A percentile compares a stretch with the other conserved stretches of the same genome.
phyloP scores from a whole-genome alignment of 2,888 invertebrate species.

The Molorchus minor region DNA sequence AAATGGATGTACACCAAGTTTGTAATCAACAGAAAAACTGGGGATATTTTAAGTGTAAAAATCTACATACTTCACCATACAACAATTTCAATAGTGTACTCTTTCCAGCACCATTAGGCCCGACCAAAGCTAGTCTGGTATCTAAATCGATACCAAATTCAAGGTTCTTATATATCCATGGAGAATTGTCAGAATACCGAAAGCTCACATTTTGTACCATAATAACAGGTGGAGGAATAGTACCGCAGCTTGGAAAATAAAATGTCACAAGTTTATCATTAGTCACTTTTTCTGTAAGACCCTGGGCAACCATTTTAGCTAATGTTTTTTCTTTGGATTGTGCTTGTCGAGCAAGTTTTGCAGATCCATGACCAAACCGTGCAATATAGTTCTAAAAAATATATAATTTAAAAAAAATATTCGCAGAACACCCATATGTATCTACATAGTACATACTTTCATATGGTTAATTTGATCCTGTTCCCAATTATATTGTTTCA shows the following conservation, averaged over 20 bases:
- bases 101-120: conserved; percentile 99
- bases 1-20: neutral
- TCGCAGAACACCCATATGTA: neutral
- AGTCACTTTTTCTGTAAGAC: conserved; percentile 93
- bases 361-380: conserved; percentile 98
- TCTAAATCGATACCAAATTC: conserved; percentile 99
- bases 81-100: conserved; percentile 96
- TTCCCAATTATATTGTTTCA: conserved; percentile 99
- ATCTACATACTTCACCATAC: conserved; percentile 88
- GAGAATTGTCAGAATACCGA: conserved; percentile 85
- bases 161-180: conserved; percentile 94
- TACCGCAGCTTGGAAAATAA: conserved; percentile 95
- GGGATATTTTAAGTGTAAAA: too few species aligned
- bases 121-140: conserved; percentile 92
- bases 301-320: conserved; percentile 99
- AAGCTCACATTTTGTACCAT: conserved; percentile 99
- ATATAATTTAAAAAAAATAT: conserved; percentile 20
- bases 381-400: conserved; percentile 90
- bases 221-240: conserved; percentile 97
- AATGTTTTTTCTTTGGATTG: conserved; percentile 99
- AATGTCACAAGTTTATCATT: conserved; percentile 93
- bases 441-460: conserved; percentile 74
- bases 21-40: neutral
- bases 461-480: conserved; percentile 99
- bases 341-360: conserved; percentile 97